Conservation (phyloP, 37 sponge, comb jelly and placozoan genomes). For the Petrosia ficiformis region DNA sequence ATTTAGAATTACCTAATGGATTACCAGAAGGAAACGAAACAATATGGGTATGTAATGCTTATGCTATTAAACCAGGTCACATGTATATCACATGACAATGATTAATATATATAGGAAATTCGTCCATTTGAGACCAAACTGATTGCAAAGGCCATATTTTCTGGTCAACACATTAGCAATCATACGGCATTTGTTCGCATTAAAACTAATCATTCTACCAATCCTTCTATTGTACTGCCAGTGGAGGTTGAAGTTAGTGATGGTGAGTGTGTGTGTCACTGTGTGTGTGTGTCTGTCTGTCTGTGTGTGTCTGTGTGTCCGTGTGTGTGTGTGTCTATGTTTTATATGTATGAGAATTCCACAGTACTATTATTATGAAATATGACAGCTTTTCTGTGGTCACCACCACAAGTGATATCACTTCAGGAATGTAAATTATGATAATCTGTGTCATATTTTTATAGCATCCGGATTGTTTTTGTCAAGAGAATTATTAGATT, state of each 20-base stretch:
- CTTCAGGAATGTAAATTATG: background rate
- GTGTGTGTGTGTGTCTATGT: background rate
- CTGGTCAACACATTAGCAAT: constrained; percentile 43
- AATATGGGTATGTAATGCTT: constrained; percentile 62
- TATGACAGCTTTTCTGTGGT: background rate
- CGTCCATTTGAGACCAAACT: constrained; percentile 80
- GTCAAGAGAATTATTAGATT: constrained; percentile 56
- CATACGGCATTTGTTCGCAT: constrained; percentile 84
- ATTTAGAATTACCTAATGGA: constrained; percentile 75
- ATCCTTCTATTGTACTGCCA: constrained; percentile 65
- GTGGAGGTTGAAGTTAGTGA: constrained; percentile 80
- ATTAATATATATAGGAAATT: constrained; percentile 71
- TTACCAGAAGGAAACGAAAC: constrained; percentile 39
- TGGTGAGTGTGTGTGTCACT: constrained; percentile 9
- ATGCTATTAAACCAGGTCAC: background rate
- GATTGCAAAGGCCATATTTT: constrained; percentile 66
- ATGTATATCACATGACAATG: background rate
- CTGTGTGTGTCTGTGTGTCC: background rate
- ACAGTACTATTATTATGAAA: background rate
- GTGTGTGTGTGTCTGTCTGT: background rate
- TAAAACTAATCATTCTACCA: constrained; percentile 42
- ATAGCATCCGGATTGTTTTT: constrained; percentile 26
- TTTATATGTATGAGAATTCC: background rate
- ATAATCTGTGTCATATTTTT: background rate
- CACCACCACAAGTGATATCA: background rate